These are phyloP conservation scores for Parauchenoglanis ngamensis DNA, from an alignment of 2,797 vertebrate genomes.

Conservation along the genomic window DNA sequence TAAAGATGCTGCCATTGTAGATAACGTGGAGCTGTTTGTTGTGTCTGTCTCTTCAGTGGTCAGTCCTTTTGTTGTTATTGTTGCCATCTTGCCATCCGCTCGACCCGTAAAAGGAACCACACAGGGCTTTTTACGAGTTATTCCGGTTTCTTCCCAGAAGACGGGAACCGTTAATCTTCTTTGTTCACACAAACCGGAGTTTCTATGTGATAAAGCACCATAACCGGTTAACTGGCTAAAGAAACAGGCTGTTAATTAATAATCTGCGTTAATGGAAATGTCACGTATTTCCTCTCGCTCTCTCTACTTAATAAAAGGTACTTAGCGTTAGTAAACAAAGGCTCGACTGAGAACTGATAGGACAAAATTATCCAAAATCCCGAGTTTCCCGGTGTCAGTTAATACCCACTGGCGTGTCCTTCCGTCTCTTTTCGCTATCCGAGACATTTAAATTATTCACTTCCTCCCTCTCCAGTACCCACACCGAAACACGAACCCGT, in stretches of 20 bases:
- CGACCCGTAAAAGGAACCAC: not conserved
- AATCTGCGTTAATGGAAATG: not conserved
- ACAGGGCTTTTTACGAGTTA: not conserved
- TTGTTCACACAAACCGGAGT: conserved; percentile 43
- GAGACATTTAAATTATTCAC: conserved; percentile 58
- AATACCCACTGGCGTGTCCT: not conserved
- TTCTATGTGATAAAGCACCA: conserved; percentile 33
- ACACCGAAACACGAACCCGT: conserved; percentile 65
- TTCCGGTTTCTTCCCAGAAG: conserved; percentile 17
- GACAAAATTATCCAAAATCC: not conserved
- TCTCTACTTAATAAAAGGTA: not conserved
- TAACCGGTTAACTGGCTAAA: not conserved
- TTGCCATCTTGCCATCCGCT: conserved; percentile 67
- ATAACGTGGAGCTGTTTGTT: conserved; percentile 52
- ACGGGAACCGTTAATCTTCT: conserved; percentile 26
- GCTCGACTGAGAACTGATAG: not conserved
- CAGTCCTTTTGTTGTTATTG: conserved; percentile 58
- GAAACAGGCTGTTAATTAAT: not conserved
- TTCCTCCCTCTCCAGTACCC: conserved; percentile 33
- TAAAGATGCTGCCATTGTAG: conserved; percentile 59
- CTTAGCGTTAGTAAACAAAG: not conserved
- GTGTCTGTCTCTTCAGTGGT: conserved; percentile 61
- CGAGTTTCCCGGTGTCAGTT: not conserved
- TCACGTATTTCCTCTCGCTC: not conserved
- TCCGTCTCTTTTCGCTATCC: conserved; percentile 12